Evolutionary conservation across 2,797 vertebrate genomes (phyloP).

Genomic region (Danio kyathit): DNA sequence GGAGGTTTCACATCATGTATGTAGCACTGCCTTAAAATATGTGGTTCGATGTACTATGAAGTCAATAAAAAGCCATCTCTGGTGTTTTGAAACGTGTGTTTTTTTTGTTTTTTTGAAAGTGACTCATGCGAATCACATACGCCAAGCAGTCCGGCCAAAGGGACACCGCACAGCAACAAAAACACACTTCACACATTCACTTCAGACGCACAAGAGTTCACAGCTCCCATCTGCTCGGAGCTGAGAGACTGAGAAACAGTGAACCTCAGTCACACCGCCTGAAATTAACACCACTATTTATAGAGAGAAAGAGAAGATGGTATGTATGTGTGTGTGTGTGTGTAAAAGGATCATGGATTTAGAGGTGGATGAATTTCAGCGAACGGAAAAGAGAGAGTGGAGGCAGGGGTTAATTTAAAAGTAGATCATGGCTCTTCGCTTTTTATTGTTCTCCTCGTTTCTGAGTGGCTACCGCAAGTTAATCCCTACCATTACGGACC

Average conservation of each 20-base stretch:
- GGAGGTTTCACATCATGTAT: constrained; percentile 74
- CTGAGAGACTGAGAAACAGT: constrained; percentile 67
- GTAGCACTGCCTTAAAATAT: constrained; percentile 78
- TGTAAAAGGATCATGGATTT: constrained; percentile 9
- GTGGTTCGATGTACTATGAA: constrained; percentile 76
- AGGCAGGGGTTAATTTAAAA: constrained; percentile 61
- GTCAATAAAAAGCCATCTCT: constrained; percentile 80
- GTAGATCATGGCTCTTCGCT: constrained; percentile 63
- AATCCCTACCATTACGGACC: constrained; percentile 71
- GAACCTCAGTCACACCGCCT: constrained; percentile 74
- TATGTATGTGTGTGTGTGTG: neutral
- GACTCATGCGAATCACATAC: constrained; percentile 30
- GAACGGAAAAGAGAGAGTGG: constrained; percentile 42
- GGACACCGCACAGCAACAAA: constrained; percentile 38
- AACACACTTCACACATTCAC: constrained; percentile 31
- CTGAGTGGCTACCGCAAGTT: constrained; percentile 65
- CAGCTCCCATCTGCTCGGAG: constrained; percentile 70
- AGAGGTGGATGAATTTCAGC: constrained; percentile 9
- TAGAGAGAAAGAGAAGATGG: constrained; percentile 66
- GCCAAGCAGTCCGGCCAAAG: constrained; percentile 40
- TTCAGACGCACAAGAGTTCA: constrained; percentile 71
- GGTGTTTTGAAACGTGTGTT: constrained; percentile 68
- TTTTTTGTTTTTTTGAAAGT: neutral
- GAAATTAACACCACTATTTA: constrained; percentile 82
- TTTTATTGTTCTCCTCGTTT: constrained; percentile 47